phyloP scores from a whole-genome alignment of 64 coral and sea anemone species.

The Porites australiensis region DNA sequence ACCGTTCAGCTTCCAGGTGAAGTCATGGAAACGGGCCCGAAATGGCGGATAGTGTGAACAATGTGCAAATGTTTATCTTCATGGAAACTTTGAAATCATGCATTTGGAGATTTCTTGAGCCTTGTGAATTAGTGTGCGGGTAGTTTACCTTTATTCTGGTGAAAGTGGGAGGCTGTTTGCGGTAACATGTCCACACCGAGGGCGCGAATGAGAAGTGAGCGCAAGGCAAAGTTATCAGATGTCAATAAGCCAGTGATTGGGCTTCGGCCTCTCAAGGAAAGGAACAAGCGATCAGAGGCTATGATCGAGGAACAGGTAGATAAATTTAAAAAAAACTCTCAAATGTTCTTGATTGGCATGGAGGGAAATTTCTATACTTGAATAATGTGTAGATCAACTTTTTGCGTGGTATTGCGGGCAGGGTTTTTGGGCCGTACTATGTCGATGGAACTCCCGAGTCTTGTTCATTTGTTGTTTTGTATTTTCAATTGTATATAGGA shows the following conservation, averaged over 20 bases:
- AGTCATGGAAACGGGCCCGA: slow-evolving; percentile 42
- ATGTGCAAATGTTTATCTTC: neutral
- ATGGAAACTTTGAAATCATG: neutral
- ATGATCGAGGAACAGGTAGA: slow-evolving; percentile 89
- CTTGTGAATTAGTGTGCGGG: neutral
- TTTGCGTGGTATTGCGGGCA: no score
- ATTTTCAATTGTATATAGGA: no score
- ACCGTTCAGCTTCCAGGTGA: slow-evolving; percentile 17
- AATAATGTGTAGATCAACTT: neutral
- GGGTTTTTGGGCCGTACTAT: no score
- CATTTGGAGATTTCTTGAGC: neutral
- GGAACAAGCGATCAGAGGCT: slow-evolving; percentile 78
- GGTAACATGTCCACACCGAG: slow-evolving; percentile 21
- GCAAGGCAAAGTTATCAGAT: neutral
- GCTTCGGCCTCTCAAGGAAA: slow-evolving; percentile 11
- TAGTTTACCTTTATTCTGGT: neutral
- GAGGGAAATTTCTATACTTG: neutral
- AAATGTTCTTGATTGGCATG: neutral
- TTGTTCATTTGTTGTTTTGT: no score
- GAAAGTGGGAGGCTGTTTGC: neutral
- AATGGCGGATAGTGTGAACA: slow-evolving; percentile 25
- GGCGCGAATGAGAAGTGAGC: neutral
- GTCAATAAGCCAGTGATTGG: slow-evolving; percentile 29
- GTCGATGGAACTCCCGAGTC: no score
- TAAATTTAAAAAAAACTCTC: neutral